Percentiles rank a stretch among this genome's conserved stretches.
Conservation (phyloP, 1,140 invertebrate species). For the Papilio machaon region DNA sequence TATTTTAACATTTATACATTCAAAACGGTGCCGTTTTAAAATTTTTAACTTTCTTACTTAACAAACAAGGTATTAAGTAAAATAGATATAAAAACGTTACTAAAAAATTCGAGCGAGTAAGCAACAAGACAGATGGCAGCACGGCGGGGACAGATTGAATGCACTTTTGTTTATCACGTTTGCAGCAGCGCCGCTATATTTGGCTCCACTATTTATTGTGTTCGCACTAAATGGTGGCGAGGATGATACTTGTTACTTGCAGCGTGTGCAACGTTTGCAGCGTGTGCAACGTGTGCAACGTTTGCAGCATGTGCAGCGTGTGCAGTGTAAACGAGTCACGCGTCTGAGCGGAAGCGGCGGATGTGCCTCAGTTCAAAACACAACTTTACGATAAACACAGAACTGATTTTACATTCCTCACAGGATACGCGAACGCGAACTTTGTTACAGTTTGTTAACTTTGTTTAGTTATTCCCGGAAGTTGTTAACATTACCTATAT, state of each 20-base stretch:
- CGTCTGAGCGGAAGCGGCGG: background rate
- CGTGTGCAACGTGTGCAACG: background rate
- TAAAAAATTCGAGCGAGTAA: background rate
- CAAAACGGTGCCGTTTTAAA: no score
- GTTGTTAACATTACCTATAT: background rate
- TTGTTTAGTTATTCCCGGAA: background rate
- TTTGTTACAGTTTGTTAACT: slow-evolving; percentile 11
- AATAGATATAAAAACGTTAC: background rate
- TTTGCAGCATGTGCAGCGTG: background rate
- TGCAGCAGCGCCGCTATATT: slow-evolving; percentile 40
- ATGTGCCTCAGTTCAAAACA: background rate
- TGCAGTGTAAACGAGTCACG: background rate
- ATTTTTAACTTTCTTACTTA: background rate
- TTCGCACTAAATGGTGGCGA: background rate
- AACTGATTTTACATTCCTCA: background rate
- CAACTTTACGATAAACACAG: slow-evolving; percentile 11
- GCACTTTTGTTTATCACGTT: slow-evolving; percentile 48
- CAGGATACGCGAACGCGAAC: background rate
- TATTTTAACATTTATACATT: no score
- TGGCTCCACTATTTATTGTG: slow-evolving; percentile 46
- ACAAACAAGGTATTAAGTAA: background rate
- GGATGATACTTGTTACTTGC: background rate
- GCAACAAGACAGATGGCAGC: slow-evolving; percentile 36
- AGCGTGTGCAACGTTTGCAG: no score
- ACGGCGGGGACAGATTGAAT: slow-evolving; percentile 49